These are phyloP conservation scores for Psittacula echo DNA, from an alignment of 2,797 vertebrate species.

Conservation along the genomic window DNA sequence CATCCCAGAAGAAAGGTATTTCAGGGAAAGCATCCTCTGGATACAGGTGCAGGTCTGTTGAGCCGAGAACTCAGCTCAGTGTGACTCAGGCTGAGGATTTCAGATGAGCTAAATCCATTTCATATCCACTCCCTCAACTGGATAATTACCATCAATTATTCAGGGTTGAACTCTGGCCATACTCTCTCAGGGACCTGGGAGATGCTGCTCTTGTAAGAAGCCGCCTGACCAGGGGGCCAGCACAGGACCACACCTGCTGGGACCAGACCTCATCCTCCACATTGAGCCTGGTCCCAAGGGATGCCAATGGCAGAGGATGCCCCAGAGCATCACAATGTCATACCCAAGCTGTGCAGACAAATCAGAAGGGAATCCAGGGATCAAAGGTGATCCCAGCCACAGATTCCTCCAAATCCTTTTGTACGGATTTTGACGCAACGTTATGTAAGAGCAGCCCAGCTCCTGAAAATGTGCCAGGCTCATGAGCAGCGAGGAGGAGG, in stretches of 20 bases:
- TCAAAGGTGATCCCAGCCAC: background rate
- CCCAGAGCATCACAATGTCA: background rate
- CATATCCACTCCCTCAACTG: background rate
- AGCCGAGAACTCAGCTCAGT: background rate
- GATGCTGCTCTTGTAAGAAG: background rate
- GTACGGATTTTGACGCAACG: background rate
- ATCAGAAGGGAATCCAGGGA: background rate
- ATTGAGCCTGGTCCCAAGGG: fast-evolving
- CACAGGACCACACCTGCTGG: background rate
- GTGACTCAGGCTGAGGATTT: background rate
- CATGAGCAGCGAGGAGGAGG: background rate
- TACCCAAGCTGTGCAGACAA: background rate
- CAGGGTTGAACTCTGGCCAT: background rate
- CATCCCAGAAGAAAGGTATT: background rate
- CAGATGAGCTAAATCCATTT: background rate
- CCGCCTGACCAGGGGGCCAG: background rate
- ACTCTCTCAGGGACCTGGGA: background rate
- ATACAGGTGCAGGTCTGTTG: background rate
- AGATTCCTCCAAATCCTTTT: background rate
- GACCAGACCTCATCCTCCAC: background rate
- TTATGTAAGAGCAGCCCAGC: constrained; percentile 5
- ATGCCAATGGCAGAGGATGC: fast-evolving
- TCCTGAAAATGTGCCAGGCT: constrained; percentile 55
- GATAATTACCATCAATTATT: constrained; percentile 41
- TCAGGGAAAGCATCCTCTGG: background rate